Conservation (phyloP, 2,113 vertebrate species). For the Stigmatopora argus region DNA sequence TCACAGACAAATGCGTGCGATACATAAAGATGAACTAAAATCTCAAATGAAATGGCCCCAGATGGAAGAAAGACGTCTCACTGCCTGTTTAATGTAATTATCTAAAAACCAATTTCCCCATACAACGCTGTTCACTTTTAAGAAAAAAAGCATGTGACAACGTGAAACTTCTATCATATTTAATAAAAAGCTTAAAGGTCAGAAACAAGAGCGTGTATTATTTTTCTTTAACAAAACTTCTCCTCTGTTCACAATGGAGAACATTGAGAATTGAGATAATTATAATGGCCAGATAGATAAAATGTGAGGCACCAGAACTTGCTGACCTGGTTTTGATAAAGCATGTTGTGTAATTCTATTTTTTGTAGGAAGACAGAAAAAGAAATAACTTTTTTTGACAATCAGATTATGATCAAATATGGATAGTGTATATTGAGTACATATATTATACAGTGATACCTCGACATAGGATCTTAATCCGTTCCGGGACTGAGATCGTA, state of each 20-base stretch:
- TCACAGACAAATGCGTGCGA: not conserved
- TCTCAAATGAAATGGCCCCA: not conserved
- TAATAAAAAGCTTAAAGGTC: not conserved
- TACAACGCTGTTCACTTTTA: not conserved
- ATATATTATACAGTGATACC: not conserved
- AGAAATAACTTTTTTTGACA: not conserved
- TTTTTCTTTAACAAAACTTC: not conserved
- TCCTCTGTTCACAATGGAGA: not conserved
- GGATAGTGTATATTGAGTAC: not conserved
- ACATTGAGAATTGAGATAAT: not conserved
- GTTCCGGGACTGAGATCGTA: too few relatives aligned
- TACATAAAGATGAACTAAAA: not conserved
- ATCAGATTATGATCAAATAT: not conserved
- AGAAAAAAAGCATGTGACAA: conserved; percentile 14
- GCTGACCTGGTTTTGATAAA: not conserved
- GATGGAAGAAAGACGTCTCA: not conserved
- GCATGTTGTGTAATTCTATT: not conserved
- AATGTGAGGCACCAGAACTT: not conserved
- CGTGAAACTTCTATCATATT: not conserved
- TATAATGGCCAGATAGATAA: not conserved
- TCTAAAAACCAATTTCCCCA: not conserved
- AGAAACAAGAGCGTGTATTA: not conserved
- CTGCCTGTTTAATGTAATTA: not conserved
- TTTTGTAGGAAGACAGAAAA: not conserved
- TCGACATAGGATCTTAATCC: too few relatives aligned